Percentiles rank a stretch among this genome's conserved stretches.
These are phyloP conservation scores for Andrena dorsata DNA, from an alignment of 2,888 invertebrate genomes.

Conservation along the genomic window DNA sequence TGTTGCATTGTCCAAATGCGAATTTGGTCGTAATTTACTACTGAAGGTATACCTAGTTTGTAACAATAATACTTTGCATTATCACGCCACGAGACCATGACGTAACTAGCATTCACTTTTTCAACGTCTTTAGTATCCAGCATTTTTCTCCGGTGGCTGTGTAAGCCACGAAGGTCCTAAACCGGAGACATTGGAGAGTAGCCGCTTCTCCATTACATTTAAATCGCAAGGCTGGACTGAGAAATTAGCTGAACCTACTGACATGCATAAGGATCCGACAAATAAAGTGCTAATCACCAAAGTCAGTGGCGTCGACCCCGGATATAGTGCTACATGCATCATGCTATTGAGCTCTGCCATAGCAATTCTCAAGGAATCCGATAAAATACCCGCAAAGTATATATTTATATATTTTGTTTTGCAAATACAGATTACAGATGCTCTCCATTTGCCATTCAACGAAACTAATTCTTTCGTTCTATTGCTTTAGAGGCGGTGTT, in stretches of 20 bases:
- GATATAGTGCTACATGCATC: slow-evolving; percentile 93
- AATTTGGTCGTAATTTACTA: slow-evolving; percentile 88
- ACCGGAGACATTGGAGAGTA: slow-evolving; percentile 87
- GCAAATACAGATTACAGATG: neutral
- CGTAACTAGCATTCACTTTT: neutral
- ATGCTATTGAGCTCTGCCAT: slow-evolving; percentile 91
- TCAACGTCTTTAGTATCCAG: slow-evolving; percentile 86
- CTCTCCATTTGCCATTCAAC: neutral
- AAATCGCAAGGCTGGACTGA: slow-evolving; percentile 93
- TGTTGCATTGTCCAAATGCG: slow-evolving; percentile 87
- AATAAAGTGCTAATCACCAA: slow-evolving; percentile 88
- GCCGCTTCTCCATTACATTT: slow-evolving; percentile 89
- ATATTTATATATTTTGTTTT: slow-evolving; percentile 77
- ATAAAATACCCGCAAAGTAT: slow-evolving; percentile 92
- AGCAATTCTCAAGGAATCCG: slow-evolving; percentile 90
- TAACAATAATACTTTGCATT: slow-evolving; percentile 6
- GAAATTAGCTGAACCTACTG: slow-evolving; percentile 86
- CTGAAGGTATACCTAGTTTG: slow-evolving; percentile 86
- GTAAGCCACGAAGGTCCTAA: slow-evolving; percentile 89
- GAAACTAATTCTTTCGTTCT: slow-evolving; percentile 15
- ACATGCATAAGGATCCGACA: slow-evolving; percentile 87
- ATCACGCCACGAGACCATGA: neutral
- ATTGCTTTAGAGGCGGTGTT: slow-evolving; percentile 92
- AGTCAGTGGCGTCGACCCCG: slow-evolving; percentile 90
- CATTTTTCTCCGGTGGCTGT: slow-evolving; percentile 90